Evolutionary conservation across 2,797 vertebrate genomes (phyloP).

Genomic region (Urophycis tenuis): DNA sequence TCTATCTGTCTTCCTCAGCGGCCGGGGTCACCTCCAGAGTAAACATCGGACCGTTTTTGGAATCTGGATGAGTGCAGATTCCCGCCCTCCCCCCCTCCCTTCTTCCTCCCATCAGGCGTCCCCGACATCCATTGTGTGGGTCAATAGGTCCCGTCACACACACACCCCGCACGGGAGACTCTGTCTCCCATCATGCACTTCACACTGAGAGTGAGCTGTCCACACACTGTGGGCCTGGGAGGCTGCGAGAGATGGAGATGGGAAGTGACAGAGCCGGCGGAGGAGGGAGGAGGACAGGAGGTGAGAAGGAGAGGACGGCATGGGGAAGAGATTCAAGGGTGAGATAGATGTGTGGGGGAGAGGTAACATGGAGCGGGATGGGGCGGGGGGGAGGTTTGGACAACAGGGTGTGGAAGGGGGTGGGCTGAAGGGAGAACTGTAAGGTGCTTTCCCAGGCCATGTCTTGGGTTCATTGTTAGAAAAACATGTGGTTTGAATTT

Average conservation of each 20-base stretch:
- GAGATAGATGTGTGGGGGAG: too few relatives aligned
- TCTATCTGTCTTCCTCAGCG: too few relatives aligned
- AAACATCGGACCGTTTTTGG: too few relatives aligned
- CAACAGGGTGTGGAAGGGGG: conserved; percentile 3
- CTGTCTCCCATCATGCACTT: conserved; percentile 59
- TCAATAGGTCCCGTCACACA: conserved; percentile 43
- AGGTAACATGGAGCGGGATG: too few relatives aligned
- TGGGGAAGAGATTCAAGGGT: too few relatives aligned
- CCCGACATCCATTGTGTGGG: conserved; percentile 23
- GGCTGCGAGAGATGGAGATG: conserved; percentile 22
- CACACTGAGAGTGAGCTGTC: conserved; percentile 48
- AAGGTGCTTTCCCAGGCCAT: conserved; percentile 65
- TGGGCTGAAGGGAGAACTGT: conserved; percentile 23
- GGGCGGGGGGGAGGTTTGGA: neutral
- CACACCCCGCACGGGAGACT: conserved; percentile 41
- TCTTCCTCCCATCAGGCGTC: conserved; percentile 22
- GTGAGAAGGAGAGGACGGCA: too few relatives aligned
- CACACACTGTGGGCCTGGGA: conserved; percentile 40
- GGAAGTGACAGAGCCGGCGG: conserved; percentile 19
- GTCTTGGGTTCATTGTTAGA: conserved; percentile 55
- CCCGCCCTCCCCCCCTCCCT: conserved; percentile 28
- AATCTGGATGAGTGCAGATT: too few relatives aligned
- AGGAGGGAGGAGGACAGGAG: neutral
- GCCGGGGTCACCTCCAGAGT: too few relatives aligned
- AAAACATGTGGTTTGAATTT: conserved; percentile 66